Evolutionary conservation across 1,140 invertebrate species (phyloP).

Genomic region (Drosophila funebris): DNA sequence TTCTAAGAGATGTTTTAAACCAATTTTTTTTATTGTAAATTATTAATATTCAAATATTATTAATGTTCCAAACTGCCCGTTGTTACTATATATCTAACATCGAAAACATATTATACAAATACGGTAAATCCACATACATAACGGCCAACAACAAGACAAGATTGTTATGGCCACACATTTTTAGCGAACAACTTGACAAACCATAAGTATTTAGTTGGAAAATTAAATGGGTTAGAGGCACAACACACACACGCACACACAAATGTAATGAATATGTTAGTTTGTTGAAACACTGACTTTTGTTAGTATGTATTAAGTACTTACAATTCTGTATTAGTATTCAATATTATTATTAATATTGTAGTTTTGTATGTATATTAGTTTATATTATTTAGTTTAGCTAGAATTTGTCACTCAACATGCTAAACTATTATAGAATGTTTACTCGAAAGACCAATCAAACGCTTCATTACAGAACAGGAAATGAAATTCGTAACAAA

Average conservation of each 20-base stretch:
- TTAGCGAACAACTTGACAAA: not conserved
- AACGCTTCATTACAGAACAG: constrained; percentile 68
- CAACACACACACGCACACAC: constrained; percentile 52
- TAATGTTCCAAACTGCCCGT: not conserved
- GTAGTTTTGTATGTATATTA: constrained; percentile 7
- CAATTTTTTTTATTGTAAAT: no score
- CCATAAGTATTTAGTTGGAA: constrained; percentile 36
- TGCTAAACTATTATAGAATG: constrained; percentile 64
- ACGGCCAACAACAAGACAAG: constrained; percentile 52
- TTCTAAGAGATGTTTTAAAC: no score
- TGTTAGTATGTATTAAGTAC: constrained; percentile 39
- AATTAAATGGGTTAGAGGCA: constrained; percentile 29
- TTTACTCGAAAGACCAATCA: constrained; percentile 70
- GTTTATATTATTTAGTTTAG: constrained; percentile 20
- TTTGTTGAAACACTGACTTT: constrained; percentile 23
- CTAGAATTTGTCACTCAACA: constrained; percentile 70
- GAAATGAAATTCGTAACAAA: constrained; percentile 25
- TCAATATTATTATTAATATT: not conserved
- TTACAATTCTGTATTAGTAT: constrained; percentile 30
- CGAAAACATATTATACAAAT: constrained; percentile 28
- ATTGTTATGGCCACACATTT: constrained; percentile 28
- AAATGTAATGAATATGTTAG: constrained; percentile 33
- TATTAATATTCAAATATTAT: no score
- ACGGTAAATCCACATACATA: constrained; percentile 16
- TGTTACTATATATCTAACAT: not conserved